Evolutionary conservation across 2,888 invertebrate genomes (phyloP).

Genomic region (Copidosoma aretas): DNA sequence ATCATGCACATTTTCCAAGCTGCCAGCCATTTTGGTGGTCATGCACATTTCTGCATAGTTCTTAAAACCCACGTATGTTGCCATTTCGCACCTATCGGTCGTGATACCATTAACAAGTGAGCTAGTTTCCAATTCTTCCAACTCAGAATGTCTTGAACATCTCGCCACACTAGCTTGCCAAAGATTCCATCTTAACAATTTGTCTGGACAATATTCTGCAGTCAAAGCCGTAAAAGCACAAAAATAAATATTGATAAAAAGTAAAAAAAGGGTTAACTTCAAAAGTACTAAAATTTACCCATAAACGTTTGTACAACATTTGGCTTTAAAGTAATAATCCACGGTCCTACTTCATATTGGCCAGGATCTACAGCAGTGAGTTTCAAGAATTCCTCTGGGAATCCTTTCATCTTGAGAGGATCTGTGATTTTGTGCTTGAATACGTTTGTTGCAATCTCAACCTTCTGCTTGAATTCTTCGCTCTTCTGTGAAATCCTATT

Average conservation of each 20-base stretch:
- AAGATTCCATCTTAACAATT: slow-evolving; percentile 79
- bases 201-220: slow-evolving; percentile 80
- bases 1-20: slow-evolving; percentile 74
- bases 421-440: slow-evolving; percentile 75
- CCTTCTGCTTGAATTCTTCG: slow-evolving; percentile 72
- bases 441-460: slow-evolving; percentile 69
- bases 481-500: slow-evolving; percentile 61
- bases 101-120: slow-evolving; percentile 81
- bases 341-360: slow-evolving; percentile 76
- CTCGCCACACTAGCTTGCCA: slow-evolving; percentile 82
- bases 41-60: slow-evolving; percentile 86
- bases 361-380: slow-evolving; percentile 70
- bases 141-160: slow-evolving; percentile 71
- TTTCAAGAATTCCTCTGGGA: slow-evolving; percentile 75
- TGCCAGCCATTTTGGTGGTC: slow-evolving; percentile 93
- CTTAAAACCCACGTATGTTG: slow-evolving; percentile 79
- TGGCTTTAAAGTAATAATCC: slow-evolving; percentile 81
- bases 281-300: slow-evolving; percentile 48
- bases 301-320: slow-evolving; percentile 77
- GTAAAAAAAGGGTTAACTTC: not conserved
- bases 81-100: slow-evolving; percentile 72
- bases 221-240: slow-evolving; percentile 17
- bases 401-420: slow-evolving; percentile 72
- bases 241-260: slow-evolving; percentile 12
- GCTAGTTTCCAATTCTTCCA: slow-evolving; percentile 72